Base-by-base conservation (phyloP, 2,113 vertebrate species). In the Larimichthys crocea region DNA sequence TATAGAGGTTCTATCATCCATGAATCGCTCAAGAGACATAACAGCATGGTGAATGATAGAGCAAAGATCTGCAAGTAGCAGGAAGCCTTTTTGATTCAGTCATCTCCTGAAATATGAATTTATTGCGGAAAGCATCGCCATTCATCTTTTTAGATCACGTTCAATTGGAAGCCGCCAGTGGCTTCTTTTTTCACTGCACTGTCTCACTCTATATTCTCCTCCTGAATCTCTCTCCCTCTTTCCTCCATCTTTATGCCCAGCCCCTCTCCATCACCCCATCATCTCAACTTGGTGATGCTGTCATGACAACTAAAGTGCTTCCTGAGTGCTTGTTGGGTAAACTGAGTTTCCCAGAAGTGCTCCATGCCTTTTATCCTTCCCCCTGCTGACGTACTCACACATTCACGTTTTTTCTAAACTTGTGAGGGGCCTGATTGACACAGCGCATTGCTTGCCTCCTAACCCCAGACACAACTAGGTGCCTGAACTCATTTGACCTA, bases 241-340 rank as follows among this genome's bases (percentile, higher is more conserved):
- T 35, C 74, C 59, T 48, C 62, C 57, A 42, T 66, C 62, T 31
- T 78, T 44, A 52, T 29, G 35, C 52, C 57, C 65, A 31, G 46
- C 80, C 73, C 57, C 69, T 70, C 73, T 83, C 71, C 79, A 64
- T 87, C 88, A 59, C 66, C 52, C 86, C 90, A 81, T 91, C 92
- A 92, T 87, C 91, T 86, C 64, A 80, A 87, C 73, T 44, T 74
- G 76, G 74, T 79, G 53, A 80, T 77, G 83, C 76, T 85, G 87
- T 89, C 78, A 69, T 93, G 89, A 92, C 84, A 91, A 86, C 86
- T 91, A 92, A 93, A 94, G 88, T 92, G 91, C 88, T 95, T 94
- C 90, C 79, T 85, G 86, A 86, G 86, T 88, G 86, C 83, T 93
- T 94, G 92, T 91, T 92, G 91, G 92, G 84, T 92, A 94, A 94